Base-by-base conservation (phyloP, 2,113 vertebrate species). In the Brachionichthys hirsutus region DNA sequence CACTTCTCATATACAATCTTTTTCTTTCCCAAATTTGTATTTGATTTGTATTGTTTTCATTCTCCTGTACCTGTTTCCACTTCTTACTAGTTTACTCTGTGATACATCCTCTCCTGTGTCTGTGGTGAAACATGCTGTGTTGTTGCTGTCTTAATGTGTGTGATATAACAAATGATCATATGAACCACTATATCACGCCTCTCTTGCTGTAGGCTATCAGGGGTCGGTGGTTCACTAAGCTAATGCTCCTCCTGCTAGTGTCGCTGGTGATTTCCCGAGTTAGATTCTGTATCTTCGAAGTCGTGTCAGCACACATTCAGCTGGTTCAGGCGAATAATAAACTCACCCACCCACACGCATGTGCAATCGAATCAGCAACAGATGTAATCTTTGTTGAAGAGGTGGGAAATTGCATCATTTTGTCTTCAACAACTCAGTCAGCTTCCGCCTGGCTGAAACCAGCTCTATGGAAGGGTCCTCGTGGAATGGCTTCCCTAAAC, bases 161-260 rank as follows among this genome's bases (percentile, higher is more conserved):
- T n/a, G n/a, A n/a, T n/a, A n/a, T n/a, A n/a, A 67, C 13, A 77
- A 77, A 77, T 80, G 87, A 85, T 83, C 89, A 80, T 75, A 78
- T 49, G 84, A 83, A 85, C 71, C n/a, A 59, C 82, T 75, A 75
- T 64, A 85, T 55, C 77, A 86, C 86, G 55, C 75, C 65, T 78
- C 76, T 80, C 86, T 89, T 85, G 69, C 77, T 83, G 80, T 78
- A 74, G 67, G 90, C 91, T 86, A 81, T 92, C 89, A 91, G 81
- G 77, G 87, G 63, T 76, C 81, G 78, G 71, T 61, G 46, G 76
- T 83, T 72, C 75, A 81, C 84, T 80, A 54, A 73, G 80, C 73
- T 60, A 68, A 71, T 50, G 54, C 60, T n/a, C 62, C 58, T 67
- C 56, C 52, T 73, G 54, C 47, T 53, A 22, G 16, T 24, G 48